phyloP scores from a whole-genome alignment of 2,113 vertebrate genomes.

The Mirza zaza region DNA sequence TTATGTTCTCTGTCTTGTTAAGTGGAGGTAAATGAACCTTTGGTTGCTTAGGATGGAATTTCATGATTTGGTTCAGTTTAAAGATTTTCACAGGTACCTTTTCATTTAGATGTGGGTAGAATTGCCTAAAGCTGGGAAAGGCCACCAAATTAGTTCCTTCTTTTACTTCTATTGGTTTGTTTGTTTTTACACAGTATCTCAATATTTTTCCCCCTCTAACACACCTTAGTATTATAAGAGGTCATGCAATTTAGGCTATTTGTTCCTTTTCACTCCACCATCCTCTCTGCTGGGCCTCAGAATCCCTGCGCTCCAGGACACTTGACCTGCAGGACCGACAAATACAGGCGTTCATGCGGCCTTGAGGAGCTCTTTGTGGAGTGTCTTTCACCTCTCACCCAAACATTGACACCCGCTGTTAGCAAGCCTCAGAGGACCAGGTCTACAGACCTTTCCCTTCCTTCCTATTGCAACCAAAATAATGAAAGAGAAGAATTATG shows the following conservation, averaged over 20 bases:
- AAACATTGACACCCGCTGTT: background rate
- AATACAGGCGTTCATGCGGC: too few species aligned
- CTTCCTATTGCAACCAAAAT: background rate
- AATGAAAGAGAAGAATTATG: background rate
- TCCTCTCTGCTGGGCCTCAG: background rate
- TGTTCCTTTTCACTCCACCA: background rate
- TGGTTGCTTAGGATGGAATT: background rate
- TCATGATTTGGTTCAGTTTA: background rate
- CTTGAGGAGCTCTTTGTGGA: background rate
- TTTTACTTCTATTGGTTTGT: background rate
- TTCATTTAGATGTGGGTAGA: background rate
- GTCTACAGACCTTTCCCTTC: background rate
- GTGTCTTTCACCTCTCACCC: background rate
- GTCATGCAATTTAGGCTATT: background rate
- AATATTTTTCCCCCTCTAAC: background rate
- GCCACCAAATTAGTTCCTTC: background rate
- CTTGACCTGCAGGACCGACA: background rate
- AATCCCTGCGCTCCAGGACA: background rate
- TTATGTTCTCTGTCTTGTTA: background rate
- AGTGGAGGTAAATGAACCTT: background rate
- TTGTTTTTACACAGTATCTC: background rate
- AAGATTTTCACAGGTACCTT: slow-evolving; percentile 1
- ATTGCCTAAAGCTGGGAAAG: background rate
- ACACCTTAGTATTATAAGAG: background rate
- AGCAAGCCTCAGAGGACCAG: background rate